Percentiles rank a stretch among this genome's conserved stretches.
Evolutionary conservation across 2,888 invertebrate species (phyloP).

Genomic region (Hydriomena furcata): DNA sequence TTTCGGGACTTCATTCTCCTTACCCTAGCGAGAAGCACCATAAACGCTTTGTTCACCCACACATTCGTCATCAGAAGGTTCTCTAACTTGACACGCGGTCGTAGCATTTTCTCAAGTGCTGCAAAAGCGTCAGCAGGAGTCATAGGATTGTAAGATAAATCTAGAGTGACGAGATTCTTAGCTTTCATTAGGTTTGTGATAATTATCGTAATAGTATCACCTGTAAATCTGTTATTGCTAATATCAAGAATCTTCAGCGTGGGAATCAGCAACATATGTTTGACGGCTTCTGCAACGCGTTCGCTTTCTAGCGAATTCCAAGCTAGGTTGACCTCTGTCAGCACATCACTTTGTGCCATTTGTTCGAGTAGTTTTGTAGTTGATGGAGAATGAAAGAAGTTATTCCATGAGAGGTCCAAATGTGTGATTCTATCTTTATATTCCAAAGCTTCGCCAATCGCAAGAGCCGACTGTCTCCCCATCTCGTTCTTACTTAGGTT

Average conservation of each 20-base stretch:
- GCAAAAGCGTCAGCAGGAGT: slow-evolving; percentile 40
- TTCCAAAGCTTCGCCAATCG: slow-evolving; percentile 44
- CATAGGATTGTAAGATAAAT: slow-evolving; percentile 55
- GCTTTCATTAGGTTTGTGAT: slow-evolving; percentile 38
- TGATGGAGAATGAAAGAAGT: slow-evolving; percentile 39
- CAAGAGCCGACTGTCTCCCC: slow-evolving; percentile 38
- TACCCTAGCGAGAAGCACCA: slow-evolving; percentile 40
- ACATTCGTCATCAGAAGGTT: slow-evolving; percentile 47
- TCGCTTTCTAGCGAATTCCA: slow-evolving; percentile 48
- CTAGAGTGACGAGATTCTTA: slow-evolving; percentile 43
- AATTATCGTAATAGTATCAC: slow-evolving; percentile 40
- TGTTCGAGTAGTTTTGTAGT: slow-evolving; percentile 42
- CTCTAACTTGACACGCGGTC: slow-evolving; percentile 43
- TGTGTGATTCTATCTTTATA: slow-evolving; percentile 43
- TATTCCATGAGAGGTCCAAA: slow-evolving; percentile 53
- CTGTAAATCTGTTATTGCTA: slow-evolving; percentile 47
- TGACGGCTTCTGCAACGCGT: slow-evolving; percentile 41
- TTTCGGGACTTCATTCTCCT: slow-evolving; percentile 42
- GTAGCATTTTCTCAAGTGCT: slow-evolving; percentile 44
- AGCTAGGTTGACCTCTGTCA: slow-evolving; percentile 49
- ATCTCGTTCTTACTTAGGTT: slow-evolving; percentile 50
- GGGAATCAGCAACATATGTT: slow-evolving; percentile 38
- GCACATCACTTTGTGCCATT: slow-evolving; percentile 36
- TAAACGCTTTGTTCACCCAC: slow-evolving; percentile 44
- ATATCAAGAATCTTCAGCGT: slow-evolving; percentile 44